These are phyloP conservation scores for Chironomus tentans DNA, from an alignment of 2,888 invertebrate species.

Conservation along the genomic window DNA sequence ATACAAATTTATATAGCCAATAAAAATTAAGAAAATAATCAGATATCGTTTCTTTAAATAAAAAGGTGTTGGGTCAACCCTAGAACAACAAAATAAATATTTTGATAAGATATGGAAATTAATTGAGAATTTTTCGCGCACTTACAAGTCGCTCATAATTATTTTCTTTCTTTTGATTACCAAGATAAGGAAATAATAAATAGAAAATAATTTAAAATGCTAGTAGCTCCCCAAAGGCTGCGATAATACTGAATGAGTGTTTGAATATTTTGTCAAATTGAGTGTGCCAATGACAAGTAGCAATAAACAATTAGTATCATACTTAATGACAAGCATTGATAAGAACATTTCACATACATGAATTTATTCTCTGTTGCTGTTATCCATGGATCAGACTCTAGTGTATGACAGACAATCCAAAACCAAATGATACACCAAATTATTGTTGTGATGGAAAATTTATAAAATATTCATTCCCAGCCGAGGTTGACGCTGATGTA, in stretches of 20 bases:
- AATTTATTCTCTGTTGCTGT: slow-evolving; percentile 57
- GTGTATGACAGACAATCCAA: slow-evolving; percentile 54
- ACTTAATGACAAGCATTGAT: no score
- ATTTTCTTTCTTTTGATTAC: background rate
- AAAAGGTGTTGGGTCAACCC: slow-evolving; percentile 2
- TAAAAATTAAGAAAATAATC: background rate
- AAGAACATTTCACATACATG: slow-evolving; percentile 41
- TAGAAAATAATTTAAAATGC: no score
- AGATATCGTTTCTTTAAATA: slow-evolving; percentile 7
- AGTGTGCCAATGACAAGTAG: no score
- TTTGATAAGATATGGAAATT: no score
- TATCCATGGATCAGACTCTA: slow-evolving; percentile 59
- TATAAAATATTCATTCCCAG: slow-evolving; percentile 65
- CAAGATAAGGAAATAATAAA: no score
- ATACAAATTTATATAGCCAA: slow-evolving; percentile 10
- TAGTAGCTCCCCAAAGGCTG: no score
- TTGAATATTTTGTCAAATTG: no score
- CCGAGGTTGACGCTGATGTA: slow-evolving; percentile 43
- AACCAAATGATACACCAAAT: slow-evolving; percentile 60
- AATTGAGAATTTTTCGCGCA: no score
- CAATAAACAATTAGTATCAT: no score
- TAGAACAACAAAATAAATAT: background rate
- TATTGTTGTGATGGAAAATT: slow-evolving; percentile 47
- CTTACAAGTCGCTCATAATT: background rate
- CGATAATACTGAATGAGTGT: no score